Base-by-base conservation (phyloP, 2,888 invertebrate species). In the Tinea trinotella region DNA sequence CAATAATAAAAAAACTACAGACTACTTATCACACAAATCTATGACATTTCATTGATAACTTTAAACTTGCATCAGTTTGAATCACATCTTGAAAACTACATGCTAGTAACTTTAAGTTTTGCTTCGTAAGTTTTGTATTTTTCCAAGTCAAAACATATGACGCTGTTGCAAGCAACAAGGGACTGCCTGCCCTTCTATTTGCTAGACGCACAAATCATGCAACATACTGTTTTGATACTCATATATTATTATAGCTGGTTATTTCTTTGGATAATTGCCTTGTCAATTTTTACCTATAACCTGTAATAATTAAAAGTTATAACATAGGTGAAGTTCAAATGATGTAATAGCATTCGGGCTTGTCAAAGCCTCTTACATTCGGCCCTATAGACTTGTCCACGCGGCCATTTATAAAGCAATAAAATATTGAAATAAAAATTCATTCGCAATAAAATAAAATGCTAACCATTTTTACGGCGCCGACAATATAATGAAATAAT, bases 401-500 rank as follows among this genome's bases (percentile, higher is more conserved):
- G n/a, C 13, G 5, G 35, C 35, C 66, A 73, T 83, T 83, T 82
- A 83, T 73, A 81, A 66, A 71, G 74, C 75, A 74, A 81, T 85
- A 83, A 85, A 85, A 82, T 82, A 81, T 76, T 76, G 75, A 75
- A 82, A 83, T 82, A 81, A 82, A 82, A 84, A 74, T 76, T 75
- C 66, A 64, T 64, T 66, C 68, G 68, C 80, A 77, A 81, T 84
- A 81, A 83, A 83, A 85, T 82, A 82, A 80, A 83, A 81, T 67
- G 77, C 76, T 78, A 76, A 80, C 81, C 76, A 67, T 83, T 85
- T 83, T 85, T 81, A 84, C 77, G 83, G 82, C 82, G 80, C 80
- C 82, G 74, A 74, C 78, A 77, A 76, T 81, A 84, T 84, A 83
- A 85, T 85, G 82, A 84, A 84, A 84, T 85, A 84, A 84, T 84